Evolutionary conservation across 2,888 invertebrate genomes (phyloP).

Genomic region (Cataglyphis rosenhaueri): DNA sequence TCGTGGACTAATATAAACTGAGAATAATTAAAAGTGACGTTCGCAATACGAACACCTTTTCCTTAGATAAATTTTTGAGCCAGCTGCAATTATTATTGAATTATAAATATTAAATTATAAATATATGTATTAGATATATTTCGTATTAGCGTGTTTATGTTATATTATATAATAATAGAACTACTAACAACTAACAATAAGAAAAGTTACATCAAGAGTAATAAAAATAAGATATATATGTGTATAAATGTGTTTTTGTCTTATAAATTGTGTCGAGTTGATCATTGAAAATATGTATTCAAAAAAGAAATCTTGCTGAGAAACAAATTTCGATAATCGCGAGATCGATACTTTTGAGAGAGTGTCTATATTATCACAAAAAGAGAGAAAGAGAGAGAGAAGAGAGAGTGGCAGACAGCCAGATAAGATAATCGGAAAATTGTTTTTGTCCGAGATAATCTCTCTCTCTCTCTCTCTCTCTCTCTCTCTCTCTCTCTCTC

Average conservation of each 20-base stretch:
- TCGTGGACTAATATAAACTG: conserved; percentile 1
- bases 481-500: not conserved
- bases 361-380: not conserved
- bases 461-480: not conserved
- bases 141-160: not conserved
- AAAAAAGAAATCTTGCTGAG: not conserved
- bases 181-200: not conserved
- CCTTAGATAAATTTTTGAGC: not conserved
- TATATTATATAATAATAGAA: not conserved
- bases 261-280: not conserved
- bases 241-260: not conserved
- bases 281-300: not conserved
- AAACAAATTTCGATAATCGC: not conserved
- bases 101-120: not conserved
- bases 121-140: not conserved
- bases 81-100: not conserved
- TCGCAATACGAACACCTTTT: not conserved
- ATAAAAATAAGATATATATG: not conserved
- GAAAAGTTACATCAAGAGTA: not conserved
- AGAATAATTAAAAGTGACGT: not conserved
- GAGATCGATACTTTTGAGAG: not conserved
- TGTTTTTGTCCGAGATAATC: conserved; percentile 32
- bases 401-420: too few species aligned
- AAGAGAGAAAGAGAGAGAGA: too few species aligned
- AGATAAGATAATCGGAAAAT: conserved; percentile 23